Percentiles rank a stretch among this genome's conserved stretches.
These are phyloP conservation scores for Phymorhynchus buccinoides DNA, from an alignment of 1,140 invertebrate genomes.

Conservation along the genomic window DNA sequence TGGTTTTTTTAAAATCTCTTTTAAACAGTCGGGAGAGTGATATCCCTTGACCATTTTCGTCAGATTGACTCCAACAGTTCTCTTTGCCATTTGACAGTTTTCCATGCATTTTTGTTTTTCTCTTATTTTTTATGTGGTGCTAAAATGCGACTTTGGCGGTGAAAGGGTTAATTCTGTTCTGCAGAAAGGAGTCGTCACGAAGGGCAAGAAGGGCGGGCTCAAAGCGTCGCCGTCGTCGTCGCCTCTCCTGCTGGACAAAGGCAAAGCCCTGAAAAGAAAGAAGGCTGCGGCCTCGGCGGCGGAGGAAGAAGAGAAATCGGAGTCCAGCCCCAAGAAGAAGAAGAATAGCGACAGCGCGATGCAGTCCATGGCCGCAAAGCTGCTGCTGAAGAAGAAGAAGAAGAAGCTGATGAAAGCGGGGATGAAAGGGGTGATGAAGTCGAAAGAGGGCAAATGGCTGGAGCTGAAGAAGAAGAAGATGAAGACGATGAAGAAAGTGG, in stretches of 20 bases:
- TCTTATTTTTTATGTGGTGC: too few species aligned
- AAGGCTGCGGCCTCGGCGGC: constrained; percentile 31
- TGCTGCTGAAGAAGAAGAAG: constrained; percentile 33
- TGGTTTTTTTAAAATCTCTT: too few species aligned
- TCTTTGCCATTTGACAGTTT: too few species aligned
- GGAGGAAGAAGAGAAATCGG: background rate
- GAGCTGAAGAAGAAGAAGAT: constrained; percentile 31
- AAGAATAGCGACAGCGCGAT: constrained; percentile 21
- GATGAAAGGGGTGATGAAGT: constrained; percentile 24
- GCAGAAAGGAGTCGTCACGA: background rate
- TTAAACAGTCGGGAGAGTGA: too few species aligned
- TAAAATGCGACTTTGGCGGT: too few species aligned
- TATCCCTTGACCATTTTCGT: too few species aligned
- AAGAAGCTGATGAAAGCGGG: constrained; percentile 70
- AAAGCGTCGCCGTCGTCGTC: constrained; percentile 30
- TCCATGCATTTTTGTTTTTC: too few species aligned
- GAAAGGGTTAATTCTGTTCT: too few species aligned
- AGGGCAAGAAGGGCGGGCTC: background rate
- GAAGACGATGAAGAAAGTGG: constrained; percentile 31
- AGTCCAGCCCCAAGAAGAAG: constrained; percentile 11
- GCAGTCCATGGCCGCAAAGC: background rate
- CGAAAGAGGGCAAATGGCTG: constrained; percentile 17
- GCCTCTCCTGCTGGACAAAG: constrained; percentile 23
- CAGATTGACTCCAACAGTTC: too few species aligned
- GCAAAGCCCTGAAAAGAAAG: constrained; percentile 34